Base-by-base conservation (phyloP, 2,113 vertebrate species). In the Tinamus guttatus region DNA sequence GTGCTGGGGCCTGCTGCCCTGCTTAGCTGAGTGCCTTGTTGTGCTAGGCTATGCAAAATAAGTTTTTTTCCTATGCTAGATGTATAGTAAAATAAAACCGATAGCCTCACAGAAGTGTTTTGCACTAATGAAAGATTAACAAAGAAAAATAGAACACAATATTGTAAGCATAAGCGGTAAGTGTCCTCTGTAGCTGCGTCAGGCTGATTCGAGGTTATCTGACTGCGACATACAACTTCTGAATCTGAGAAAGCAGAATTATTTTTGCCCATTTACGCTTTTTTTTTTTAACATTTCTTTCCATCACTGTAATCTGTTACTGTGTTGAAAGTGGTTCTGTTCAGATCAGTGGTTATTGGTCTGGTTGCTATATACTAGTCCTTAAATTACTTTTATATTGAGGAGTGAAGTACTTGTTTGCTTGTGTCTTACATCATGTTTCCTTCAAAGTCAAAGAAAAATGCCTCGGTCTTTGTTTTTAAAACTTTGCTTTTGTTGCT, bases 311-410 rank as follows among this genome's bases (percentile, higher is more conserved):
- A 34, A 85, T 76, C 79, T 79, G n/a, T 79, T 79, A 38, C 47
- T 25, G 22, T 71, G n/a, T 79, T 87, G 41, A 95, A 80, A 85
- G 41, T 63, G 88, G 45, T 63, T 94, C 65, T 89, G 18, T 86
- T 94, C 65, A 79, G 34, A 65, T 45, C 38, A 81, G 28, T 94
- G 75, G 71, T 71, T 85, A 73, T 59, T 82, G 47, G 47, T 49
- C 47, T 49, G 21, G 20, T 84, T 70, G 63, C 56, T 89, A 32
- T 1, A 0, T 64, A 6, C 32, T 75, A 76, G 70, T 91, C 78
- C 56, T 89, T 84, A 76, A 91, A 56, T 81, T 30, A 71, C 60
- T 75, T 92, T 40, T 52, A 87, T 41, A 83, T 5, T 70, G 58
- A 81, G 63, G 69, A 38, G 8, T 83, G 13, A 79, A 68, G 16